Conservation (phyloP, 2,797 vertebrate genomes). For the Rhynchotus rufescens region DNA sequence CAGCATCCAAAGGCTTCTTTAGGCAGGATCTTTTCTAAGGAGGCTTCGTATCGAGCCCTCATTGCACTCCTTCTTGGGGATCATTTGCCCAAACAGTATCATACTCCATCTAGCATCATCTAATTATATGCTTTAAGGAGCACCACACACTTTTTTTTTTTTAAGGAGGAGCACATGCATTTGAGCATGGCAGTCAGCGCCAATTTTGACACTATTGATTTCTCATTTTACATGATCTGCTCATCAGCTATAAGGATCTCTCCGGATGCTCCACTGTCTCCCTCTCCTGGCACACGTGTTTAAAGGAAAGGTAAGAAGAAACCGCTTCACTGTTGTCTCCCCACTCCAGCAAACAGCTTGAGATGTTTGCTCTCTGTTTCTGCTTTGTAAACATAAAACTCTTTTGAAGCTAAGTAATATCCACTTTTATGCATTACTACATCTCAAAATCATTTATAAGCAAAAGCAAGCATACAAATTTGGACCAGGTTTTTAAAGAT, state of each 20-base stretch:
- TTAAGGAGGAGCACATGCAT: no score
- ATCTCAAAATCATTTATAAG: not conserved
- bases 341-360: accelerated
- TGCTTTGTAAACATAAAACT: not conserved
- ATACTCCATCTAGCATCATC: not conserved
- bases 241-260: not conserved
- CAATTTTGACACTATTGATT: not conserved
- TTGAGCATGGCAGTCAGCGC: not conserved
- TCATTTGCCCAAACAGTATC: not conserved
- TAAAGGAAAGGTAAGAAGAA: not conserved
- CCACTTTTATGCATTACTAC: not conserved
- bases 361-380: not conserved
- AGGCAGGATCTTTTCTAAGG: not conserved
- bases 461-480: not conserved
- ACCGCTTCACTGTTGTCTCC: not conserved
- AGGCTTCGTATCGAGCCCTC: not conserved
- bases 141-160: not conserved
- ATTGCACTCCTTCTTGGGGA: not conserved
- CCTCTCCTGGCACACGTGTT: not conserved
- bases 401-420: not conserved
- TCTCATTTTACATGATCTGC: not conserved
- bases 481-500: not conserved
- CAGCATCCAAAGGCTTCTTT: not conserved
- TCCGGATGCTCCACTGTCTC: not conserved
- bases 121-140: not conserved